Evolutionary conservation across 2,888 invertebrate species (phyloP).

Genomic region (Lepeophtheirus nordmannii): DNA sequence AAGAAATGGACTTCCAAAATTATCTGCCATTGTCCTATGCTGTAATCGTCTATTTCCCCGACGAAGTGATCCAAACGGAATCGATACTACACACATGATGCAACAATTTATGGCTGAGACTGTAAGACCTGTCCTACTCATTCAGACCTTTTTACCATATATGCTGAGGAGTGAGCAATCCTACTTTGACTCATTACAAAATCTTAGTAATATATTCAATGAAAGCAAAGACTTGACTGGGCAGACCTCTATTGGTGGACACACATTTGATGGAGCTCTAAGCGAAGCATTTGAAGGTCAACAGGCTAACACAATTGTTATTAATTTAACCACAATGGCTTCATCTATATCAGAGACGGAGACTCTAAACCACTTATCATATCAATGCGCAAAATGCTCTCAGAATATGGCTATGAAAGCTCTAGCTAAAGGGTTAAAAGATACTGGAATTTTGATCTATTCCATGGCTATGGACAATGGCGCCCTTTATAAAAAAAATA

Average conservation of each 20-base stretch:
- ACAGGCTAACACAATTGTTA: neutral
- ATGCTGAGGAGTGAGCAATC: neutral
- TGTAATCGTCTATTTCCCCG: neutral
- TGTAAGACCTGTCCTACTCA: neutral
- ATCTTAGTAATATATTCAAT: neutral
- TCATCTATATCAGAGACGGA: neutral
- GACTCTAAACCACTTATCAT: neutral
- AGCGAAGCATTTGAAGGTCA: neutral
- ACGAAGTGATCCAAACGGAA: neutral
- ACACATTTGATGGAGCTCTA: neutral
- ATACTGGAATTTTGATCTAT: neutral
- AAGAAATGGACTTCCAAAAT: neutral
- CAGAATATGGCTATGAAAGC: neutral
- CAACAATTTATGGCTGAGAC: neutral
- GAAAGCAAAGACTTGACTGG: neutral
- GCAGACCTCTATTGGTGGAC: neutral
- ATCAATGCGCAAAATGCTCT: neutral
- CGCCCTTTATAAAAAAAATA: neutral
- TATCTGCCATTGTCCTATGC: neutral
- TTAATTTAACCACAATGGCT: neutral
- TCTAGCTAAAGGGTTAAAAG: neutral
- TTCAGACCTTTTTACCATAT: neutral
- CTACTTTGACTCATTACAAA: neutral
- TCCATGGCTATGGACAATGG: neutral
- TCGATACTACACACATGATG: neutral